Evolutionary conservation across 2,888 invertebrate genomes (phyloP).

Genomic region (Apodemia mormo): DNA sequence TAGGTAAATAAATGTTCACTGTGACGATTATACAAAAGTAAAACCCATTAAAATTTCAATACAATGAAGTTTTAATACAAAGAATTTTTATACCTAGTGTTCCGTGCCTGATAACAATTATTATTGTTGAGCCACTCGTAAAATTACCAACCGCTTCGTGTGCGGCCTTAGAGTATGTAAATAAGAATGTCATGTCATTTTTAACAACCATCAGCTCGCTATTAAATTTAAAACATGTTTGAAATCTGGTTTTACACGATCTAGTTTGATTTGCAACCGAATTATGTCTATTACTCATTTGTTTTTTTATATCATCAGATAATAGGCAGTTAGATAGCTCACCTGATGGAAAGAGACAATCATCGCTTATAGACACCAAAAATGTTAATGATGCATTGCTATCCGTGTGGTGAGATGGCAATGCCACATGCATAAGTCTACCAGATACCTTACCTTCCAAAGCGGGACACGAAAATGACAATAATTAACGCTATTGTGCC

Average conservation of each 20-base stretch:
- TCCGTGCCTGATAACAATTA: conserved; percentile 23
- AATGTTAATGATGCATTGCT: no score
- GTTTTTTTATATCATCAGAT: no score
- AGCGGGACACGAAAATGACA: no score
- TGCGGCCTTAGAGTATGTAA: conserved; percentile 23
- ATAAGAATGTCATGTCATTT: conserved; percentile 21
- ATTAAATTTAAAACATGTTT: conserved; percentile 3
- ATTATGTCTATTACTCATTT: no score
- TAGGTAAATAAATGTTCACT: background rate
- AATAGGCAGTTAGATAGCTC: no score
- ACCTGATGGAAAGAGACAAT: no score
- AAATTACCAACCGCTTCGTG: conserved; percentile 22
- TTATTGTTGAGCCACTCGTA: conserved; percentile 21
- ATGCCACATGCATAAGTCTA: no score
- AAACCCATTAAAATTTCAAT: background rate
- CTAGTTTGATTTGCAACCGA: background rate
- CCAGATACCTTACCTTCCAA: no score
- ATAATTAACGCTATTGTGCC: no score
- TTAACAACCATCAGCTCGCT: background rate
- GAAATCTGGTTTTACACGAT: background rate
- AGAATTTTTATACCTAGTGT: conserved; percentile 22
- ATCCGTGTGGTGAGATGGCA: no score
- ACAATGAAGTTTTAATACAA: conserved; percentile 21
- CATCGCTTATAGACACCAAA: no score
- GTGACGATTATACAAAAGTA: background rate